Percentiles rank a stretch among this genome's conserved stretches.
Conservation (phyloP, 2,113 vertebrate genomes). For the Chloebia gouldiae region DNA sequence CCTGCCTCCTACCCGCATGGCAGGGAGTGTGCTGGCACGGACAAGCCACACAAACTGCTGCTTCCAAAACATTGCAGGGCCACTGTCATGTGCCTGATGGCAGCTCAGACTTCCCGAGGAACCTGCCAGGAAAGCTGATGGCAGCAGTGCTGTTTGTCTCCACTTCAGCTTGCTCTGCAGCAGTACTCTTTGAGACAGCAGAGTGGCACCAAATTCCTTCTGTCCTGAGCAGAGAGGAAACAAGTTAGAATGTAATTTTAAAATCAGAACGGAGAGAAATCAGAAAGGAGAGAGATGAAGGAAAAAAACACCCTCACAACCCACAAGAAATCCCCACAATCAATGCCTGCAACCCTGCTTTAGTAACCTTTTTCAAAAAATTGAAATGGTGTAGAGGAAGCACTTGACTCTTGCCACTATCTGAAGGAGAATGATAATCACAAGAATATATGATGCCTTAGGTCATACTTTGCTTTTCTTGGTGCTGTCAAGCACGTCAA, state of each 20-base stretch:
- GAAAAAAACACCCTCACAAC: rapidly evolving
- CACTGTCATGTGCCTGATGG: background rate
- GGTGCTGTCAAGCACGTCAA: background rate
- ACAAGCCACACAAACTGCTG: background rate
- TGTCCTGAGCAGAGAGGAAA: background rate
- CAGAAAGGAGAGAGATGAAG: too few relatives aligned
- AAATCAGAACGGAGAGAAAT: background rate
- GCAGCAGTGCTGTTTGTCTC: background rate
- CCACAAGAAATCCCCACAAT: background rate
- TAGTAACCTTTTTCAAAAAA: background rate
- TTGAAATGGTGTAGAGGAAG: background rate
- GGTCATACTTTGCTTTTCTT: background rate
- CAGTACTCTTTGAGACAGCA: background rate
- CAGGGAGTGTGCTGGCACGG: rapidly evolving
- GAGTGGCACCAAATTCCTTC: background rate
- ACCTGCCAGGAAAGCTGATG: background rate
- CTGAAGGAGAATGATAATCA: background rate
- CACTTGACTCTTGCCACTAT: background rate
- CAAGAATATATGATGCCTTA: background rate
- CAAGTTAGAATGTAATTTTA: background rate
- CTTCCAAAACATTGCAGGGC: background rate
- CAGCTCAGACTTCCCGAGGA: background rate
- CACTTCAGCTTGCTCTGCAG: background rate
- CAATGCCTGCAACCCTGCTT: background rate
- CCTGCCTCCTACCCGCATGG: rapidly evolving